Percentiles rank a stretch among this genome's conserved stretches.
Conservation (phyloP, 2,888 invertebrate genomes). For the Yponomeuta plumbellus region DNA sequence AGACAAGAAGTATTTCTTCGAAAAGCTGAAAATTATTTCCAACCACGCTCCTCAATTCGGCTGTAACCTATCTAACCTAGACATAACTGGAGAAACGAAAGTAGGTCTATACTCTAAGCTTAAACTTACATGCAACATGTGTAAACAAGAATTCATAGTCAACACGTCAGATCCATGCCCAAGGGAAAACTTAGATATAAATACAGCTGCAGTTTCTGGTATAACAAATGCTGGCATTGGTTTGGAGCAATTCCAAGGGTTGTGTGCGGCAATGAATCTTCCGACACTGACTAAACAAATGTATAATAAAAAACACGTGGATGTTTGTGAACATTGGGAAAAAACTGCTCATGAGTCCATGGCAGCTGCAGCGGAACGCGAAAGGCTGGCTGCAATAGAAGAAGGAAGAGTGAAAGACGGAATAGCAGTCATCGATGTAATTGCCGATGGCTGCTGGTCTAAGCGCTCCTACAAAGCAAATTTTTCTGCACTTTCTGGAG, state of each 20-base stretch:
- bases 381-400: conserved; percentile 7
- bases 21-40: neutral
- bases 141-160: neutral
- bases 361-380: conserved; percentile 11
- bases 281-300: neutral
- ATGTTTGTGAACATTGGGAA: conserved; percentile 15
- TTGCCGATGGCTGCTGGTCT: conserved; percentile 18
- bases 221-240: neutral
- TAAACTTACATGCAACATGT: conserved; percentile 5
- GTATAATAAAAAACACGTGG: no score
- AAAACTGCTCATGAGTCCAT: conserved; percentile 5
- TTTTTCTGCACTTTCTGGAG: conserved; percentile 17
- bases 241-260: conserved; percentile 3
- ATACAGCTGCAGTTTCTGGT: conserved; percentile 6
- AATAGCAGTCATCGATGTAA: conserved; percentile 16
- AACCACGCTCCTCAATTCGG: neutral
- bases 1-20: neutral
- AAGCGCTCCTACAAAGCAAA: conserved; percentile 17
- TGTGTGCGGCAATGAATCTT: neutral
- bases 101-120: neutral
- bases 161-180: neutral
- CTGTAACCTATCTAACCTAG: neutral
- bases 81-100: neutral
- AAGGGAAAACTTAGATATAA: neutral
- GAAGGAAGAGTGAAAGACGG: conserved; percentile 16